Evolutionary conservation across 2,888 invertebrate genomes (phyloP), one percentile per base, ranked within the genome.

Genomic region (Argynnis bischoffii): DNA sequence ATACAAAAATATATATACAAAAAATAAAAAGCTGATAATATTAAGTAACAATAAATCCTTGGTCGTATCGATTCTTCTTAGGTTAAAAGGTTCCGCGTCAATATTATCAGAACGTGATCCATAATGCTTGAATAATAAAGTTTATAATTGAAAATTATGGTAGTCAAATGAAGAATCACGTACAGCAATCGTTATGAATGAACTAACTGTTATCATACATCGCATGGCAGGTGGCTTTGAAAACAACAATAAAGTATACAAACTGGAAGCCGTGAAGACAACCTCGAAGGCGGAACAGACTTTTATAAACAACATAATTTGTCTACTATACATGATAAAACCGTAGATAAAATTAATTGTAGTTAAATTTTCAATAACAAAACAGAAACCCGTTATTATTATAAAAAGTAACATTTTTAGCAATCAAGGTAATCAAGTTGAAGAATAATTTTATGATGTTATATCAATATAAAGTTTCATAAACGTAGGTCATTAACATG

Each of bases 121-220:
- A 59, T 59, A 59, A 59, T 13, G n/a, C 21, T 8, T 48, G 13
- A 59, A 59, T 50, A 21, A 59, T 50, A 50, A 48, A 59, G 16
- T 11, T 51, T 16, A 61, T 61, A 61, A 61, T 61, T 61, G 51
- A 51, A 57, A 26, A 54, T 63, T 63, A 66, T 56, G 69, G 72
- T 74, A 74, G 72, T 74, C 78, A 77, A 78, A 75, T 76, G 76
- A 75, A 72, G 74, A 73, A 66, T 86, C 86, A 86, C 85, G 86
- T 87, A 84, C 83, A 68, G 74, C 73, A 77, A 76, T 83, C 77
- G 84, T 87, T 87, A 87, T 88, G 87, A 87, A 88, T 87, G 87
- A 86, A 87, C 80, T 75, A 74, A 64, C 73, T 77, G 79, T 82
- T 88, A 88, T 87, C 87, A 80, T 67, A 67, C 77, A 86, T 87